Base-by-base conservation (phyloP, 2,888 invertebrate genomes). In the Cheilosia vernalis region DNA sequence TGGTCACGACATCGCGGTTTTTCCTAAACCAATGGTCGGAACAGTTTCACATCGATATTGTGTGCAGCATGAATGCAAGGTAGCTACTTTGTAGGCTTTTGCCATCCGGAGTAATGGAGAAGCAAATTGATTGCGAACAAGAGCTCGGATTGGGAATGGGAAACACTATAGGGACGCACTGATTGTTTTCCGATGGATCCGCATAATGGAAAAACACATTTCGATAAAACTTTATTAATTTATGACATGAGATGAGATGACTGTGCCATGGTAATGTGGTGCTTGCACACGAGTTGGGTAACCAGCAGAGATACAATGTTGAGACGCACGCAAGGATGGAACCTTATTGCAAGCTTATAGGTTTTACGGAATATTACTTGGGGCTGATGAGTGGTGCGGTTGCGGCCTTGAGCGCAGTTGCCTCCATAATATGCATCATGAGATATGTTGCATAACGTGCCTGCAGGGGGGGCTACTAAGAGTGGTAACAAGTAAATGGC, bases 1-100 rank as follows among this genome's bases (percentile, higher is more conserved):
- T 87, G 87, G 84, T 84, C 87, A 87, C 87, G 87, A 87, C 87
- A 87, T 81, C 51, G 84, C 64, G 47, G 66, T 56, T 67, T 66
- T 73, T 67, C 60, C 49, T 33, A 7, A 6, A 33, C 70, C 56
- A 73, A 33, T 49, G n/a, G 33, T 40, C 42, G 64, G 47, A 64
- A 64, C 69, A 49, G 70, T 58, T 55, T 47, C 55, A 60, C 51
- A 67, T 24, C 21, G 37, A 17, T 44, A 61, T 63, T 72, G 47
- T 40, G 21, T 44, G 40, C 9, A 27, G 19, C 19, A 21, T 60
- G 17, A n/a, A 2, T 24, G 19, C 24, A 24, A 6, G 21, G n/a
- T 51, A 42, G 13, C 47, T n/a, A 66, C 42, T 70, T 56, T 42
- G 47, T 15, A 13, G 21, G 44, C 9, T 19, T n/a, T 27, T 40